Base-by-base conservation (phyloP, 2,113 vertebrate species). In the Hystrix brachyura region DNA sequence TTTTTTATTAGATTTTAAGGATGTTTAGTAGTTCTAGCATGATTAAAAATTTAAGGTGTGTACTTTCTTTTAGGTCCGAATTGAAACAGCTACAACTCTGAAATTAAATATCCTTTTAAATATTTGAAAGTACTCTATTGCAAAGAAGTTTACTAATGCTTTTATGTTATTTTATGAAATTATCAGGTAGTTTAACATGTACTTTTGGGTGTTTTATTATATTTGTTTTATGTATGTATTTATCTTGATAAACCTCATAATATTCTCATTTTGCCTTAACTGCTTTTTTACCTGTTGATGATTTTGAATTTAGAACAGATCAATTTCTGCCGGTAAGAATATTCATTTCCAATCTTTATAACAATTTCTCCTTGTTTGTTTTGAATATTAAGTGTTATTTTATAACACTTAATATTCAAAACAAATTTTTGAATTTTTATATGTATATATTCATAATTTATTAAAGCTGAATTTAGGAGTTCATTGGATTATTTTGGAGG, bases 221-320 rank as follows among this genome's bases (percentile, higher is more conserved):
- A 91, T 48, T 92, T 60, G 72, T 1, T 94, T 96, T 82, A 90
- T 62, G 29, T 94, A 21, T 11, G 78, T 95, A 87, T 94, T 94
- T 78, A 34, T 93, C n/a, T 34, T 88, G 48, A 38, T 96, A 85
- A 80, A 53, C 46, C 29, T 92, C 15, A 78, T 48, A 76, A 4
- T 51, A 43, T 81, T 92, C 76, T 97, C 32, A 79, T 0, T 97
- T 96, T 98, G 98, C 98, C 98, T 99, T 99, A 99, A 99, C 98
- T 74, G 3, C 1, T 57, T 0, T 74, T 95, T 98, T 97, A 99
- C 99, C 99, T 90, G 99, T 99, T 51, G 99, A 99, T 98, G 99
- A 99, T 98, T 99, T 99, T 83, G 99, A 99, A 97, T 99, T 99
- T 98, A 99, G 99, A 97, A 99, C 99, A 34, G 99, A 99, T 85